A percentile compares a stretch with the other conserved stretches of the same genome.
phyloP scores from a whole-genome alignment of 2,797 vertebrate species.

The Cottoperca gobio region DNA sequence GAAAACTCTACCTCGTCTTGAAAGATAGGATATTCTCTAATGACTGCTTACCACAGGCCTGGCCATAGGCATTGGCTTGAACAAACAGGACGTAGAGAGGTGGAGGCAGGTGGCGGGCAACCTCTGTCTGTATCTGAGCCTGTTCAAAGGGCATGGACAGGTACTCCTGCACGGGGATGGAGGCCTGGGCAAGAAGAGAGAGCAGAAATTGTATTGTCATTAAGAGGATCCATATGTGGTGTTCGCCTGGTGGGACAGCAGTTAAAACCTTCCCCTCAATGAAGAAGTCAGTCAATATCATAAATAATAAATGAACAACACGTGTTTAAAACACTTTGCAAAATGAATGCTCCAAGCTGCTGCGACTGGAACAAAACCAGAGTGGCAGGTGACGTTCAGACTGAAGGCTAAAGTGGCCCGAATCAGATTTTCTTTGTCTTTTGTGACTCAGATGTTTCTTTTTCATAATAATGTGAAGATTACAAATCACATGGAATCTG shows the following conservation, averaged over 20 bases:
- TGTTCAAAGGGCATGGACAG: conserved; percentile 96
- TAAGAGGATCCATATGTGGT: neutral
- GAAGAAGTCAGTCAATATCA: neutral
- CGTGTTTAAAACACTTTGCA: neutral
- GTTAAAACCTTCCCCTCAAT: neutral
- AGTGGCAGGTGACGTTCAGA: neutral
- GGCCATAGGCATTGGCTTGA: conserved; percentile 94
- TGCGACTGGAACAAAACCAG: neutral
- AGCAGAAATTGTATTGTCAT: neutral
- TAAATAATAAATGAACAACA: neutral
- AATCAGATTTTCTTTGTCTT: too few species aligned
- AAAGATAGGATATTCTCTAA: neutral
- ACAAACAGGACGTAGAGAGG: conserved; percentile 97
- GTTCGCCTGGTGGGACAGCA: neutral
- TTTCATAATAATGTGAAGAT: too few species aligned
- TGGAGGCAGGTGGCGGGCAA: conserved; percentile 93
- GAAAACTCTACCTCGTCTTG: neutral
- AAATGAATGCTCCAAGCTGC: neutral
- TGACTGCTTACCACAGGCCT: conserved; percentile 92
- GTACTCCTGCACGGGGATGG: conserved; percentile 95
- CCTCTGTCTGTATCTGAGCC: conserved; percentile 94
- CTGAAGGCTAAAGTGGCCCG: too few species aligned
- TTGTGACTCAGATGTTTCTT: too few species aligned
- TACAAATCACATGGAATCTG: too few species aligned
- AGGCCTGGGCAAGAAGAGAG: conserved; percentile 85